Evolutionary conservation across 2,113 vertebrate species (phyloP), one percentile per base, ranked within the genome.

Genomic region (Laterallus jamaicensis): DNA sequence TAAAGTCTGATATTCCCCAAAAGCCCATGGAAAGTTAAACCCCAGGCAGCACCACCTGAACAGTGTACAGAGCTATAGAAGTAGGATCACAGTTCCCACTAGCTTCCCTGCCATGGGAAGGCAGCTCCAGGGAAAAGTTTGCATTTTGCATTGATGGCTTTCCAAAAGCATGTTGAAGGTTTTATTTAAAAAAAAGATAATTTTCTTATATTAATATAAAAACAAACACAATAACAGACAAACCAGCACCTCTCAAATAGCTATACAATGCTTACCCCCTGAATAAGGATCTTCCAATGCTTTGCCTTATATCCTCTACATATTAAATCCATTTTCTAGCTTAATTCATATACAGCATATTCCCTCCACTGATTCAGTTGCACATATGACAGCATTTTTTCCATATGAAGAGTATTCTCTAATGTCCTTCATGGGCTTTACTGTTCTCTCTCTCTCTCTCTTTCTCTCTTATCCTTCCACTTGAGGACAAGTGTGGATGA

Each of bases 401-500:
- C 69, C 70, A 44, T 60, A 66, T 76, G 78, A 94, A 92, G 87
- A 85, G 88, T 73, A 89, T 93, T 88, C 90, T 96, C 80, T 91
- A 70, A 90, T 71, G 87, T 68, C 94, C 95, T 95, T 94, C 77
- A 58, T 79, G 80, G 69, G 54, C 82, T 85, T 81, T 74, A 62
- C 91, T 88, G 13, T 85, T 94, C 86, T 91, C 79, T 81, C 54
- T 35, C 52, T n/a, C n/a, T 82, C 82, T 69, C 62, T 74, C 17
- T 82, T 79, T 69, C 62, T 74, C 70, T 73, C 91, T 86, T 87
- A 95, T 91, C 85, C 60, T 86, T 95, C 82, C 85, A 75, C 85
- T 93, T 79, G 92, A 95, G 86, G 93, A 94, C 91, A 68, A 93
- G 73, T 84, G 74, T 88, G 88, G 69, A 92, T 89, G 83, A 94